These are phyloP conservation scores for Oreochromis aureus DNA, from an alignment of 2,113 vertebrate species.

Conservation along the genomic window DNA sequence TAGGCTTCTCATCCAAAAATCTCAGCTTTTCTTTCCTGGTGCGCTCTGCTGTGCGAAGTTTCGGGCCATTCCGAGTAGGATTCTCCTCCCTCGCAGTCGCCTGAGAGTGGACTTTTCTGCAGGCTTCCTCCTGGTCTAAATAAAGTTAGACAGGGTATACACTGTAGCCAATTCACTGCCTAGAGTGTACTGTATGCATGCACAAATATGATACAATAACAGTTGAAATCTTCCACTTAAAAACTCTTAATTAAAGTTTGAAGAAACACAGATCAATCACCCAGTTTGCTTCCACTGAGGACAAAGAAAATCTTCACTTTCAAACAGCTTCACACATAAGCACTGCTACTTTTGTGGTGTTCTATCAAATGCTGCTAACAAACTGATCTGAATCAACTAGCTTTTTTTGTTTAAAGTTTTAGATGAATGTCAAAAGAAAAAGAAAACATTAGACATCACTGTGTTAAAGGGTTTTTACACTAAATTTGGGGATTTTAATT, in stretches of 20 bases:
- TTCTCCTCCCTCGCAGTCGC: slow-evolving; percentile 52
- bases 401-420: neutral
- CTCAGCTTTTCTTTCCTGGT: slow-evolving; percentile 75
- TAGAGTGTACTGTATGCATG: neutral
- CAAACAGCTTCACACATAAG: neutral
- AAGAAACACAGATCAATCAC: neutral
- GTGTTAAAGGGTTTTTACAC: neutral
- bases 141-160: neutral
- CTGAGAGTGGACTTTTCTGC: slow-evolving; percentile 74
- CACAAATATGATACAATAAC: neutral
- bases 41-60: slow-evolving; percentile 65
- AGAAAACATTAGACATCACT: neutral
- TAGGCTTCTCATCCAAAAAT: slow-evolving; percentile 81
- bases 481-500: neutral
- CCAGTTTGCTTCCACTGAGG: neutral
- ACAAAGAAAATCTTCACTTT: neutral
- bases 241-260: neutral
- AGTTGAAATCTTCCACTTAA: neutral
- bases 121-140: slow-evolving; percentile 78
- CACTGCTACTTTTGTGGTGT: neutral
- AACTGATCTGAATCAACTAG: neutral
- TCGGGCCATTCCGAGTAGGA: slow-evolving; percentile 20
- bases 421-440: neutral
- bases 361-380: neutral
- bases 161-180: neutral